A percentile compares a stretch with the other conserved stretches of the same genome.
Evolutionary conservation across 2,113 vertebrate genomes (phyloP).

Genomic region (Atlantisia rogersi): DNA sequence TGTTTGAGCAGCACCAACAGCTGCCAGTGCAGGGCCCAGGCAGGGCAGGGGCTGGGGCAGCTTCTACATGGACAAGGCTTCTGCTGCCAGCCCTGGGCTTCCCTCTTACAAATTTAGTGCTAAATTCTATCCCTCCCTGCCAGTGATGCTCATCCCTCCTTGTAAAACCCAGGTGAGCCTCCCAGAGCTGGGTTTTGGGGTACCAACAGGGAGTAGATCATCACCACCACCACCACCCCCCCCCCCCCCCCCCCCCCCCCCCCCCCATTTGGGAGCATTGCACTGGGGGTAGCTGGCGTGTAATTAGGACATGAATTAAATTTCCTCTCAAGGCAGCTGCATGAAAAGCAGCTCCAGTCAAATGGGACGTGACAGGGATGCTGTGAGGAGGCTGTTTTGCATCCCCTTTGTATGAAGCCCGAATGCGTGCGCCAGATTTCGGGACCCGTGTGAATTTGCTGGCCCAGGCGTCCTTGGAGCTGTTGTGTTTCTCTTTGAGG

Average conservation of each 20-base stretch:
- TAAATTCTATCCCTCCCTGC: neutral
- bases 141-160: neutral
- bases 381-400: conserved; percentile 65
- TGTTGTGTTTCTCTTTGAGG: neutral
- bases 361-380: conserved; percentile 59
- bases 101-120: neutral
- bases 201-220: neutral
- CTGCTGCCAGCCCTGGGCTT: neutral
- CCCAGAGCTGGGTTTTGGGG: neutral
- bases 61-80: neutral
- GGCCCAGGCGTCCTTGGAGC: neutral
- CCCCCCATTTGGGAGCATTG: neutral
- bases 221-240: too few species aligned
- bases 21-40: neutral
- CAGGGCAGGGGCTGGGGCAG: neutral
- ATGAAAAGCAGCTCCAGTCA: conserved; percentile 66
- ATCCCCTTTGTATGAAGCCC: conserved; percentile 52
- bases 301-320: conserved; percentile 55
- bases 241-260: too few species aligned
- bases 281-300: neutral
- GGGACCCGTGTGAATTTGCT: conserved; percentile 54
- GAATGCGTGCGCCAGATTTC: conserved; percentile 19
- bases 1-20: neutral
- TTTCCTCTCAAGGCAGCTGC: conserved; percentile 57
- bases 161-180: neutral